Base-by-base conservation (phyloP, 2,797 vertebrate genomes). In the Sebastes nivosus region DNA sequence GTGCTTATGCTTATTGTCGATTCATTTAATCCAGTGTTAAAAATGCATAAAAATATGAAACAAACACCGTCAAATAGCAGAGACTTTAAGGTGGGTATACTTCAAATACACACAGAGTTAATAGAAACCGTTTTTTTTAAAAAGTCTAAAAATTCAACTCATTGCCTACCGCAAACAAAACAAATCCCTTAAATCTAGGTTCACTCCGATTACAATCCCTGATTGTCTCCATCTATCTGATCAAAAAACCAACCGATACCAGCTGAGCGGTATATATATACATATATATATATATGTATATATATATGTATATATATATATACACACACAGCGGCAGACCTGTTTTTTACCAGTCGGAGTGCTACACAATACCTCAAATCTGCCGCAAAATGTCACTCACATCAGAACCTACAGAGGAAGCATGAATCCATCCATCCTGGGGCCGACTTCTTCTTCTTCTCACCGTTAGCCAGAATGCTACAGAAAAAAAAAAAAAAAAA, bases 71-170 rank as follows among this genome's bases (percentile, higher is more conserved):
- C 88, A 89, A 88, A 89, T 84, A 89, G 85, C 84, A 85, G 80
- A 88, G 87, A 92, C 77, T 92, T 89, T 87, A 87, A 78, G 90
- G 89, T 84, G 93, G 86, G 89, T 92, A 91, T 87, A 93, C 82
- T 87, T 93, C 80, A 93, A 90, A 93, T 88, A 93, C 89, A 92
- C 90, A 86, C 87, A 89, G 64, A 91, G 76, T 42, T 83, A 86
- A 93, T 90, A 93, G 81, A 94, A 94, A 93, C 80, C 42, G 4
- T 73, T 89, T 70, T 89, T 70, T 81, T 87, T 57, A 68, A 84
- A 89, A 94, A 90, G 86, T 92, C 83, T 91, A 92, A 93, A 91
- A 94, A 91, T 87, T 84, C 85, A 88, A 92, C 90, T 91, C 88
- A 88, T 87, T 91, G 90, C 87, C 88, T 77, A 87, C 80, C 75